Conservation (phyloP, 2,888 invertebrate genomes). For the Diadromus collaris region DNA sequence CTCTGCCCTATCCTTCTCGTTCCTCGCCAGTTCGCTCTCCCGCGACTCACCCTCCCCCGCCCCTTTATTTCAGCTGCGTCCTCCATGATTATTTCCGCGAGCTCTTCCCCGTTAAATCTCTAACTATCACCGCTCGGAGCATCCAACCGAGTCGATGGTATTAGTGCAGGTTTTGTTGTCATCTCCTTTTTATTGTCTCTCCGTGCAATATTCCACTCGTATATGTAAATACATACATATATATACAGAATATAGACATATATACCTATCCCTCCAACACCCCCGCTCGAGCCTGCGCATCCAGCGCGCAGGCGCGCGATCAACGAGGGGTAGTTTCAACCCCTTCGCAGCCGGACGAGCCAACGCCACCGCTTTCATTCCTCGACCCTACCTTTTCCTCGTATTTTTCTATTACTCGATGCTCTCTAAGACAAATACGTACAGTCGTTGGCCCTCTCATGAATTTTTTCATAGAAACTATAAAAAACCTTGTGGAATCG, state of each 20-base stretch:
- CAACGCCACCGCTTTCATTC: conserved; percentile 18
- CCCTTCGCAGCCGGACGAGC: conserved; percentile 26
- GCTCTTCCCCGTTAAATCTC: conserved; percentile 1
- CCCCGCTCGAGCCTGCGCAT: conserved; percentile 18
- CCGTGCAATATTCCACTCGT: conserved; percentile 1
- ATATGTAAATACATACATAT: background rate
- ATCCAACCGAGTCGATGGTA: conserved; percentile 8
- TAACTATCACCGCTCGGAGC: conserved; percentile 3
- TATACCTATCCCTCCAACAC: conserved; percentile 4
- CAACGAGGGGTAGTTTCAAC: conserved; percentile 35
- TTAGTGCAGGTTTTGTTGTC: conserved; percentile 6
- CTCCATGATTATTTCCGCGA: conserved; percentile 34
- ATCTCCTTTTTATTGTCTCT: conserved; percentile 1
- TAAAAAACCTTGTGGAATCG: background rate
- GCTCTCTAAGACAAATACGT: background rate
- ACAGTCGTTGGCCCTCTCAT: background rate
- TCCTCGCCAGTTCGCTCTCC: background rate
- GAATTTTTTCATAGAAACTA: background rate
- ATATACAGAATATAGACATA: background rate
- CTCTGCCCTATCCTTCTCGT: background rate
- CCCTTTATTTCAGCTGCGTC: conserved; percentile 15
- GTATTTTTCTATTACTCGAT: background rate
- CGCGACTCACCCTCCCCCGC: background rate
- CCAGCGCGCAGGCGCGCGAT: conserved; percentile 34
- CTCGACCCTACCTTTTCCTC: conserved; percentile 4